A percentile compares a stretch with the other conserved stretches of the same genome.
These are phyloP conservation scores for Todiramphus saurophagus DNA, from an alignment of 2,113 vertebrate genomes.

Conservation along the genomic window DNA sequence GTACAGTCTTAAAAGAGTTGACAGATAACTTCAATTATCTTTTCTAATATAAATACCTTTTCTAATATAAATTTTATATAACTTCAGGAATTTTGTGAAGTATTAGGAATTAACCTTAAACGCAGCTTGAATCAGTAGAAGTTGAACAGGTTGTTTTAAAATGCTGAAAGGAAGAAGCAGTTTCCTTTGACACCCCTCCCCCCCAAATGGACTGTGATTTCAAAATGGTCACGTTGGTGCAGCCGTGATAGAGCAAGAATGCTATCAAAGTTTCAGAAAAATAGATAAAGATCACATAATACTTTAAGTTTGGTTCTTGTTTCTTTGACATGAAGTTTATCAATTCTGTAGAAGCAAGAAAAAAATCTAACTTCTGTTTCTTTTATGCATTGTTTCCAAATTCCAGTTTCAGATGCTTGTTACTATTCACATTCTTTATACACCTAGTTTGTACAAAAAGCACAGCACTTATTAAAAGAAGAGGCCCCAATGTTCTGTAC, in stretches of 20 bases:
- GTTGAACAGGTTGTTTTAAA: neutral
- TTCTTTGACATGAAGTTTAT: neutral
- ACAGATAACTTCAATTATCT: neutral
- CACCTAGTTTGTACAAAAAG: neutral
- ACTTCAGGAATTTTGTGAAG: neutral
- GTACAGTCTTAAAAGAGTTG: neutral
- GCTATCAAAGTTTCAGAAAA: neutral
- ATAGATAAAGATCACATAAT: fast-evolving
- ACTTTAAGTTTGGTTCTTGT: neutral
- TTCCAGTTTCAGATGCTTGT: neutral
- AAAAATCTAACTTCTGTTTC: neutral
- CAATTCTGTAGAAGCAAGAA: neutral
- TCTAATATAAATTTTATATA: neutral
- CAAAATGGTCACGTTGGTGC: neutral
- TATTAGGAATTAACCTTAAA: neutral
- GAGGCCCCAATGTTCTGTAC: neutral
- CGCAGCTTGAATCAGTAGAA: neutral
- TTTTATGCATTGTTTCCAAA: neutral
- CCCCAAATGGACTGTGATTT: neutral
- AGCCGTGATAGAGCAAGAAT: neutral
- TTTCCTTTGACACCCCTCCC: neutral
- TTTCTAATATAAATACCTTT: neutral
- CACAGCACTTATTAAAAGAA: neutral
- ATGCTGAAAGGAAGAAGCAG: neutral
- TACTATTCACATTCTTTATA: neutral